Evolutionary conservation across 2,113 vertebrate genomes (phyloP).

Genomic region (Rana temporaria): DNA sequence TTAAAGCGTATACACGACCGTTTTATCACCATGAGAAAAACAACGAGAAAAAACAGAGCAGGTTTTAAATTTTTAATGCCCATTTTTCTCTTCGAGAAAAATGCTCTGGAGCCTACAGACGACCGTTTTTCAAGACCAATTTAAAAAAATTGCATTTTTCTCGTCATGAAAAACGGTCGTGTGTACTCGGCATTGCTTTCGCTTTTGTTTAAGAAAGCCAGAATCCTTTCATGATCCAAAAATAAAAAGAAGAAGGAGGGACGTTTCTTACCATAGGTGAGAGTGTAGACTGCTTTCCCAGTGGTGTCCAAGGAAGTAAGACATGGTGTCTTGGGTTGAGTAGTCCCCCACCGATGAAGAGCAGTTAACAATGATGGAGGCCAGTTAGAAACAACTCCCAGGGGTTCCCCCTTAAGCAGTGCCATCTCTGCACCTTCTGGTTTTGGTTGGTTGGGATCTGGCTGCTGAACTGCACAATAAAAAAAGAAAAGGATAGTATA

Average conservation of each 20-base stretch:
- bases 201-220: no score
- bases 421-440: constrained; percentile 85
- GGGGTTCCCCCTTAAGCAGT: constrained; percentile 83
- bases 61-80: no score
- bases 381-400: constrained; percentile 78
- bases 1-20: no score
- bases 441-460: constrained; percentile 92
- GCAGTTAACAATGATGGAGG: constrained; percentile 84
- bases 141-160: no score
- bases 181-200: no score
- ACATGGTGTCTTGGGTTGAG: constrained; percentile 88
- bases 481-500: neutral
- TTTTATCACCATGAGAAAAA: no score
- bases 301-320: constrained; percentile 88
- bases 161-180: no score
- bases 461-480: constrained; percentile 83
- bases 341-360: constrained; percentile 88
- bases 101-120: no score
- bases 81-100: no score
- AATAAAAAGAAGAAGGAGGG: neutral
- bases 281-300: constrained; percentile 86
- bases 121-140: no score
- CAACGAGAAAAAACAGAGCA: no score
- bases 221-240: neutral
- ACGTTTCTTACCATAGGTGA: constrained; percentile 84